phyloP scores from a whole-genome alignment of 2,888 invertebrate species.

The Sialis fuliginosa region DNA sequence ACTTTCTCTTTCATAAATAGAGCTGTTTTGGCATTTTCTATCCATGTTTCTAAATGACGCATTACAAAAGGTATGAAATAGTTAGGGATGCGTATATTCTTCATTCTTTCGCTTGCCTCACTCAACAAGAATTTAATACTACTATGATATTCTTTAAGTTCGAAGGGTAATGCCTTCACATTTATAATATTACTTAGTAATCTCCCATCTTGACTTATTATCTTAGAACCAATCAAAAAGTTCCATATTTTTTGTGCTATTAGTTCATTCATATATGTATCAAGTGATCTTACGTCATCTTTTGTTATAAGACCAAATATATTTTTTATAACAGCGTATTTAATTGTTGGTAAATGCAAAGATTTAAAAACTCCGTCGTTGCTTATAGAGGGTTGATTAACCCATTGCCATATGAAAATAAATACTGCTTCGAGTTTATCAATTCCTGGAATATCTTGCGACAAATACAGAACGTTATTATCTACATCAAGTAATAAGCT shows the following conservation, averaged over 20 bases:
- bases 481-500: conserved; percentile 24
- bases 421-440: conserved; percentile 19
- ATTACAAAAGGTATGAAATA: conserved; percentile 13
- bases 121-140: conserved; percentile 9
- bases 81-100: conserved; percentile 11
- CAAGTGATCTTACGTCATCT: conserved; percentile 10
- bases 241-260: conserved; percentile 9
- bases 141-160: conserved; percentile 7
- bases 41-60: conserved; percentile 14
- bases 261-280: neutral
- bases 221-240: conserved; percentile 7
- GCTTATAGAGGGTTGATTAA: conserved; percentile 8
- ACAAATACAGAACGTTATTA: conserved; percentile 21
- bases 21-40: conserved; percentile 16
- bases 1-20: conserved; percentile 14
- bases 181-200: conserved; percentile 5
- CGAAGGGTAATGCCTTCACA: conserved; percentile 2
- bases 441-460: conserved; percentile 19
- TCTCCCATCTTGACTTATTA: conserved; percentile 6
- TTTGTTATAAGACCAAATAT: conserved; percentile 10
- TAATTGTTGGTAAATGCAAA: conserved; percentile 1
- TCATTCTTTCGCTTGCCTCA: conserved; percentile 11
- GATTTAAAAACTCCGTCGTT: neutral
- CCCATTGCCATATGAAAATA: conserved; percentile 16
- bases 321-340: conserved; percentile 10